A percentile compares a stretch with the other conserved stretches of the same genome.
Conservation (phyloP, 2,888 invertebrate species). For the Hypomecis punctinalis region DNA sequence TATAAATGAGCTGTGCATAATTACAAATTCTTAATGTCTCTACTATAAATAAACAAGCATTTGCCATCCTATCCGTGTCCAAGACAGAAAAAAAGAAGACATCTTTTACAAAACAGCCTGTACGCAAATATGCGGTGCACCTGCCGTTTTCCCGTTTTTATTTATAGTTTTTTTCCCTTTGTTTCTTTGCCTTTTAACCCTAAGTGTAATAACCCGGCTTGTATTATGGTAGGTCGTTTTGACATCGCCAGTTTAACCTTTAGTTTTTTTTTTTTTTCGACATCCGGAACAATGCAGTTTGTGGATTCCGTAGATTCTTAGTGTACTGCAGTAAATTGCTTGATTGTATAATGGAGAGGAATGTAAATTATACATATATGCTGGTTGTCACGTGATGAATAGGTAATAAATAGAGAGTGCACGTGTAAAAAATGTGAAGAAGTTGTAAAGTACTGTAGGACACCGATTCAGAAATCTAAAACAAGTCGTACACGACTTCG, state of each 20-base stretch:
- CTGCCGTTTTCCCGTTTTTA: constrained; percentile 64
- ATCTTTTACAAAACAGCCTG: constrained; percentile 55
- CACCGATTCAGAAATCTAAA: too few relatives aligned
- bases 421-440: too few relatives aligned
- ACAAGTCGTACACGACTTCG: too few relatives aligned
- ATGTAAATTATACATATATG: neutral
- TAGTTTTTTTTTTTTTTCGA: constrained; percentile 45
- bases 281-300: constrained; percentile 43
- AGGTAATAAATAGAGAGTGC: too few relatives aligned
- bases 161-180: constrained; percentile 54
- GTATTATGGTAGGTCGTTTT: constrained; percentile 73
- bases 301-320: constrained; percentile 30
- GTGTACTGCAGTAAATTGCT: constrained; percentile 13
- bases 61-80: neutral
- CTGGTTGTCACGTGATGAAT: too few relatives aligned
- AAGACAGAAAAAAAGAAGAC: constrained; percentile 22
- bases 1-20: constrained; percentile 6
- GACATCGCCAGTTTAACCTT: constrained; percentile 57
- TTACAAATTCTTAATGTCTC: constrained; percentile 8
- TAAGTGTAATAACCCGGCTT: constrained; percentile 61
- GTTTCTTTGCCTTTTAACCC: constrained; percentile 56
- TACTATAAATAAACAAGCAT: constrained; percentile 7
- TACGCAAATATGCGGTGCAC: constrained; percentile 54
- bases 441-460: too few relatives aligned
- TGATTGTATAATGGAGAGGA: constrained; percentile 7